Conservation (phyloP, 2,888 invertebrate species). For the Lamellibrachia columna region DNA sequence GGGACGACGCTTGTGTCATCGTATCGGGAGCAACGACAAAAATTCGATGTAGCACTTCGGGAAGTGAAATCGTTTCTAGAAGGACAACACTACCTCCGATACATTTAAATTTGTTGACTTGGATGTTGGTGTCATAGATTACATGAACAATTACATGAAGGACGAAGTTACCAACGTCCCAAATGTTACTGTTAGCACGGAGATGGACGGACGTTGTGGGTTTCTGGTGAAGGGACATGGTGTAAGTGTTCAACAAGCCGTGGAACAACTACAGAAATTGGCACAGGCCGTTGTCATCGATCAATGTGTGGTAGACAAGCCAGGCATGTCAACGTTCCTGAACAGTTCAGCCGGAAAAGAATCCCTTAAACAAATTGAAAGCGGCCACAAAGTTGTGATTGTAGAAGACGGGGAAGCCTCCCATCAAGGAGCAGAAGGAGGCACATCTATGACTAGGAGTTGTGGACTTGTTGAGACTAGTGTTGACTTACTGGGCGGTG, state of each 20-base stretch:
- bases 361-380: background rate
- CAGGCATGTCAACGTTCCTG: background rate
- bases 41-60: background rate
- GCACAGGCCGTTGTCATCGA: background rate
- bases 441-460: background rate
- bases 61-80: constrained; percentile 20
- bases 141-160: background rate
- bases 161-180: background rate
- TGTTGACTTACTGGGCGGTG: background rate
- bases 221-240: background rate
- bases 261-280: background rate
- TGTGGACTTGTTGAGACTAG: background rate
- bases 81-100: constrained; percentile 21
- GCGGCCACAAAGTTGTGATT: background rate
- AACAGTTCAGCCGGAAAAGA: background rate
- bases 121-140: background rate
- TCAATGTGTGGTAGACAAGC: background rate
- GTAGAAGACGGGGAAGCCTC: background rate
- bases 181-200: background rate
- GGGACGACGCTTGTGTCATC: background rate
- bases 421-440: background rate
- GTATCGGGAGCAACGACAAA: background rate
- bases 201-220: background rate
- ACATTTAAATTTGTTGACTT: background rate
- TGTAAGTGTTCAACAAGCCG: background rate